Conservation (phyloP, 2,888 invertebrate species). For the Eupeodes latifasciatus region DNA sequence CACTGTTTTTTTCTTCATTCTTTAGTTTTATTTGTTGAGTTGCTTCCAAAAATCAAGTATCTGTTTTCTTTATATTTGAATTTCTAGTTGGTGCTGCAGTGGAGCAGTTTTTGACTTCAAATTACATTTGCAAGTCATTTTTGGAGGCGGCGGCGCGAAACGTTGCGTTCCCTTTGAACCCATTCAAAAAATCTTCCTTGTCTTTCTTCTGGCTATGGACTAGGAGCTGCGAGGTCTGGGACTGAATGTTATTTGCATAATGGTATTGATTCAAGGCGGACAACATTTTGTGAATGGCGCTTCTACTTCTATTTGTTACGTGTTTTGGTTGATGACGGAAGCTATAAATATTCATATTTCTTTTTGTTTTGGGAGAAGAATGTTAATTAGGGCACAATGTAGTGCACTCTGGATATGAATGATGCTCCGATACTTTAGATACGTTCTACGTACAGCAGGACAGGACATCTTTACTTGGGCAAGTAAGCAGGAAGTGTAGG, state of each 20-base stretch:
- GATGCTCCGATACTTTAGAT: too few species aligned
- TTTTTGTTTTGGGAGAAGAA: conserved; percentile 45
- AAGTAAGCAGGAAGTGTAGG: background rate
- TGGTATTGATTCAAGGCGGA: conserved; percentile 61
- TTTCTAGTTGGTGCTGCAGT: conserved; percentile 45
- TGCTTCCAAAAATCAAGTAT: conserved; percentile 43
- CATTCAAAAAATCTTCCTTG: background rate
- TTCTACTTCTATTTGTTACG: conserved; percentile 49
- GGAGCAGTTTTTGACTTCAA: conserved; percentile 61
- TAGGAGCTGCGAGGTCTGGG: background rate
- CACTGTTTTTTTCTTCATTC: conserved; percentile 9
- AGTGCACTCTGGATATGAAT: background rate
- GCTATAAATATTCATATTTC: conserved; percentile 69
- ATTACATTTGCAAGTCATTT: conserved; percentile 71
- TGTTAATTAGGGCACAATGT: conserved; percentile 64
- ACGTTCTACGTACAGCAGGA: background rate
- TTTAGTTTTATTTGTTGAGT: background rate
- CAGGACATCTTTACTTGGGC: background rate
- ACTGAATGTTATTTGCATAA: conserved; percentile 60
- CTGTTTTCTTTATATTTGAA: conserved; percentile 49
- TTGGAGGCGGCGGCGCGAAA: conserved; percentile 33
- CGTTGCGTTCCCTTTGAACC: background rate
- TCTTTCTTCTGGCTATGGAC: background rate
- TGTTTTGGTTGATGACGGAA: conserved; percentile 63
- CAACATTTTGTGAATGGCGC: conserved; percentile 27